Conservation (phyloP, 2,113 vertebrate species). For the Marmota flaviventris region DNA sequence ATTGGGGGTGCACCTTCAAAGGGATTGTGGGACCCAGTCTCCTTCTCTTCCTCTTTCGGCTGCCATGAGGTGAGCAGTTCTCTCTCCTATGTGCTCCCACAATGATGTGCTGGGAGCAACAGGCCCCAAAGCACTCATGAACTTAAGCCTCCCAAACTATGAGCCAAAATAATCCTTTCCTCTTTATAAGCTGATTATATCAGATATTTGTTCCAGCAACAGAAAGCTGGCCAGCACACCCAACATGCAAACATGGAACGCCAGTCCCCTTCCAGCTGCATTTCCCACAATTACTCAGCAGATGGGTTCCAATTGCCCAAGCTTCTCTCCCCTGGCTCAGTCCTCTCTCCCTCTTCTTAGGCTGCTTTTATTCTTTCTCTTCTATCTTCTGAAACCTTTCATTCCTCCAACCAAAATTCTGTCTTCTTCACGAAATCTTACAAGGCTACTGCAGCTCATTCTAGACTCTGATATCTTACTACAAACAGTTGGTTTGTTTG, state of each 20-base stretch:
- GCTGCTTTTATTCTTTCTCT: not conserved
- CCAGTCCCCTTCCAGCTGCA: not conserved
- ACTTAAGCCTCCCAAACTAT: not conserved
- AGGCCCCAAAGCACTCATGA: not conserved
- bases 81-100: not conserved
- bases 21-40: not conserved
- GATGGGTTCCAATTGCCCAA: too few species aligned
- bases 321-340: not conserved
- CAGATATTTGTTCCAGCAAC: not conserved
- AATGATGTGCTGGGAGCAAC: not conserved
- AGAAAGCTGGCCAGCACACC: not conserved
- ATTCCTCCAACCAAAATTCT: slow-evolving; percentile 9
- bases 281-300: not conserved
- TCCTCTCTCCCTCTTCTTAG: not conserved
- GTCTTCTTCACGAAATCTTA: not conserved
- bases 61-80: not conserved
- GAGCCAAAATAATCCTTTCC: not conserved
- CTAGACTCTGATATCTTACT: not conserved
- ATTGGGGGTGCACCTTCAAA: not conserved
- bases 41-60: not conserved
- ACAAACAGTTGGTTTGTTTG: not conserved
- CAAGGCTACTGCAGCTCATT: not conserved
- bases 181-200: not conserved
- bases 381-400: slow-evolving; percentile 8
- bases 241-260: not conserved